Percentiles rank a stretch among this genome's conserved stretches.
Conservation (phyloP, 2,888 invertebrate genomes). For the Drosophila neotestacea region DNA sequence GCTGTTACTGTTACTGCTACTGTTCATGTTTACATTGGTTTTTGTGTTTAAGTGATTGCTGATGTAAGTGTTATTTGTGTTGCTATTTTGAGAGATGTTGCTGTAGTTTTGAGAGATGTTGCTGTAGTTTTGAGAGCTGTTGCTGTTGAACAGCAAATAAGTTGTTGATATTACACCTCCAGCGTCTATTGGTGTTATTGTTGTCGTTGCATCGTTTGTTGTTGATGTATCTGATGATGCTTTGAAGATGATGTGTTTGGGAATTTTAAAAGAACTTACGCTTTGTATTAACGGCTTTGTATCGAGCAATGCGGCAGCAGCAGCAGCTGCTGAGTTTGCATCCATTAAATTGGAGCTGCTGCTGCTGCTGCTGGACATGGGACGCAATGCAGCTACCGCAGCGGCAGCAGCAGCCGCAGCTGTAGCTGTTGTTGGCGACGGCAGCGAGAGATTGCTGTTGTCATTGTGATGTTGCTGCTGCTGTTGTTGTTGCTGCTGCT, state of each 20-base stretch:
- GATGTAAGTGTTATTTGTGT: not conserved
- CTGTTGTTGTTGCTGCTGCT: slow-evolving; percentile 58
- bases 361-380: slow-evolving; percentile 82
- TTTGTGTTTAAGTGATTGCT: slow-evolving; percentile 1
- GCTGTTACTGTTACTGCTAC: not conserved
- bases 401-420: slow-evolving; percentile 73
- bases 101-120: slow-evolving; percentile 2
- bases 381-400: slow-evolving; percentile 74
- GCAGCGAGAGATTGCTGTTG: slow-evolving; percentile 91
- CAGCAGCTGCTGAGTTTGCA: slow-evolving; percentile 85
- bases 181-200: not conserved
- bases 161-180: not conserved
- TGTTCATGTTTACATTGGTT: not conserved
- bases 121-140: slow-evolving; percentile 3
- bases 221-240: not conserved
- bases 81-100: slow-evolving; percentile 4
- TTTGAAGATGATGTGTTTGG: slow-evolving; percentile 20
- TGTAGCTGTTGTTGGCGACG: slow-evolving; percentile 88
- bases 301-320: slow-evolving; percentile 87
- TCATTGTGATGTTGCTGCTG: slow-evolving; percentile 76
- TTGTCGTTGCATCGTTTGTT: slow-evolving; percentile 6
- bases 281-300: slow-evolving; percentile 90
- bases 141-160: slow-evolving; percentile 10
- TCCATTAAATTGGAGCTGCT: slow-evolving; percentile 85
- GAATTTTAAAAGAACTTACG: slow-evolving; percentile 89